Conservation (phyloP, 2,113 vertebrate genomes). For the Mesembrinibis cayennensis region DNA sequence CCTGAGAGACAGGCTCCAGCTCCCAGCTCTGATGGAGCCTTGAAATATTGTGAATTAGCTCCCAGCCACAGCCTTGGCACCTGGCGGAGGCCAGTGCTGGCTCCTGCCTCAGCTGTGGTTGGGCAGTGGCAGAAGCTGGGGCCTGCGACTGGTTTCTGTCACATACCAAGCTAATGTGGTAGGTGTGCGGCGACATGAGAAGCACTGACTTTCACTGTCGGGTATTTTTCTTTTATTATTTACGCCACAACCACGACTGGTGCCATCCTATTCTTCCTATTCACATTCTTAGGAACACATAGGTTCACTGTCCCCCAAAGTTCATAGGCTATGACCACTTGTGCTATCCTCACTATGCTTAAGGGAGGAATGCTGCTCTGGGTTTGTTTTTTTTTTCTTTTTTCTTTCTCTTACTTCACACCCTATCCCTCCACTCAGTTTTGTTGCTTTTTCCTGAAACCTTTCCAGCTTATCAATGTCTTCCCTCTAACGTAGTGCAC, state of each 20-base stretch:
- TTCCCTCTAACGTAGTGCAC: accelerated
- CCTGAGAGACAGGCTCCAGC: neutral
- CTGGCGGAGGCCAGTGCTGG: neutral
- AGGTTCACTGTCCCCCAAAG: neutral
- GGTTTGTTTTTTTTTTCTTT: neutral
- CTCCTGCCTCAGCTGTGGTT: neutral
- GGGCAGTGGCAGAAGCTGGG: neutral
- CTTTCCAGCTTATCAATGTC: neutral
- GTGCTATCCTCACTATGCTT: neutral
- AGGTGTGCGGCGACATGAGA: neutral
- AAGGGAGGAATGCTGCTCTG: neutral
- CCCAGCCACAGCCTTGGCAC: neutral
- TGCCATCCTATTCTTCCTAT: neutral
- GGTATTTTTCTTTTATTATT: neutral
- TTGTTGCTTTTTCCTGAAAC: neutral
- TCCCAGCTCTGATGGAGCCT: neutral
- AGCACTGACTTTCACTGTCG: neutral
- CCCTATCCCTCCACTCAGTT: neutral
- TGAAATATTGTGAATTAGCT: neutral
- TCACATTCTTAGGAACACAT: accelerated
- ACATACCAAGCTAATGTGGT: neutral
- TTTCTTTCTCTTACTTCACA: neutral
- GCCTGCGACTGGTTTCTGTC: neutral
- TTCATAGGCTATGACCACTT: neutral
- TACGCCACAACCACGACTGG: neutral